A percentile compares a stretch with the other conserved stretches of the same genome.
These are phyloP conservation scores for Nephrotoma guestfalica DNA, from an alignment of 2,888 invertebrate species.

Conservation along the genomic window DNA sequence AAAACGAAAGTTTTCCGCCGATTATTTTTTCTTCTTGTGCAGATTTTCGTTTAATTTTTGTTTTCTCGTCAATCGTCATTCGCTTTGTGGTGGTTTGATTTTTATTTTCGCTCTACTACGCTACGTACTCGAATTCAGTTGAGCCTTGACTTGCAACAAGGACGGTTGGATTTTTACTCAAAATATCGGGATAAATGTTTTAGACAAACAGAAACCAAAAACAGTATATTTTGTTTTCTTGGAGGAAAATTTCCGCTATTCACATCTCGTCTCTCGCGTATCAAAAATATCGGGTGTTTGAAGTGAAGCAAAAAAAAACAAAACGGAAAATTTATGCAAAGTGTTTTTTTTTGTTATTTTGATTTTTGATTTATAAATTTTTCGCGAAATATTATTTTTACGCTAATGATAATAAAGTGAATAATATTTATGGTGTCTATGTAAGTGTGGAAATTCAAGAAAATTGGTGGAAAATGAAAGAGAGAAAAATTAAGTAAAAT, in stretches of 20 bases:
- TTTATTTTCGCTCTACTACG: neutral
- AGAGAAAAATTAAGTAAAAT: neutral
- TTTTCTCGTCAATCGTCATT: neutral
- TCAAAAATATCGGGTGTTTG: too few species aligned
- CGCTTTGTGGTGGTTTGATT: neutral
- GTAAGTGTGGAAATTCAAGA: neutral
- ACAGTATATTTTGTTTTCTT: neutral
- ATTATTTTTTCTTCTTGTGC: neutral
- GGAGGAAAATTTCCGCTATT: neutral
- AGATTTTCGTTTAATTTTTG: neutral
- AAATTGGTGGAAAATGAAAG: neutral
- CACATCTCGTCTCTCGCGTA: neutral
- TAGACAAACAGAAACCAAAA: neutral
- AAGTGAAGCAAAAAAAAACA: too few species aligned
- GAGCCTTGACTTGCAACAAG: neutral
- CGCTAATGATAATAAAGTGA: neutral
- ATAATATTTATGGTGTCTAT: neutral
- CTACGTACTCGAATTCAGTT: neutral
- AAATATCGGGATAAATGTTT: neutral
- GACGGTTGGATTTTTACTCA: neutral
- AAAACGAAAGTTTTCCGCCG: neutral
- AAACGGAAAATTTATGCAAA: neutral
- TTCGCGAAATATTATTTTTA: neutral
- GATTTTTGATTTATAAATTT: neutral
- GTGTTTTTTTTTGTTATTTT: neutral